Evolutionary conservation across 2,888 invertebrate genomes (phyloP).

Genomic region (Drosophila heteroneura): DNA sequence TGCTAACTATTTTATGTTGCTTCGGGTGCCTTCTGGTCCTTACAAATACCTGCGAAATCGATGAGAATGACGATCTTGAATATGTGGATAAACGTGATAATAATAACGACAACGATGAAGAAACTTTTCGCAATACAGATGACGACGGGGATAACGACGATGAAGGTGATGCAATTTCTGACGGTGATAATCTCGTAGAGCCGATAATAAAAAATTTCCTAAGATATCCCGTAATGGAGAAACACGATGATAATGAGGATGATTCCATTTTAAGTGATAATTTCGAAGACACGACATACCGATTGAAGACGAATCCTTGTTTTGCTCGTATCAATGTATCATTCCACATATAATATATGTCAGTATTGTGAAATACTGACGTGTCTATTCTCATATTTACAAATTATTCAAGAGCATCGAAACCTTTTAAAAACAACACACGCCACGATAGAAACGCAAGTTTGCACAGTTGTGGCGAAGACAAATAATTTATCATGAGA

Average conservation of each 20-base stretch:
- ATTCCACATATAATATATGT: neutral
- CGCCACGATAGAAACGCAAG: neutral
- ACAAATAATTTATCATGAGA: slow-evolving; percentile 13
- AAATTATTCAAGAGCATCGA: neutral
- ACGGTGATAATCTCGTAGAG: neutral
- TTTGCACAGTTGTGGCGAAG: slow-evolving; percentile 57
- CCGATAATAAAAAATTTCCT: neutral
- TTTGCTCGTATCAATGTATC: slow-evolving; percentile 50
- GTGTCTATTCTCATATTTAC: slow-evolving; percentile 25
- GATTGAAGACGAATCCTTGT: slow-evolving; percentile 32
- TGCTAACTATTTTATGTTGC: slow-evolving; percentile 10
- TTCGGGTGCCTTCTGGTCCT: neutral
- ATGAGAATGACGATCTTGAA: neutral
- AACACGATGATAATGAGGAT: neutral
- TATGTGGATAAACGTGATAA: slow-evolving; percentile 5
- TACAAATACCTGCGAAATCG: neutral
- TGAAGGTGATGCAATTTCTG: neutral
- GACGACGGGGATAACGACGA: neutral
- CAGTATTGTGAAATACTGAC: slow-evolving; percentile 9
- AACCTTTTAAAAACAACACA: neutral
- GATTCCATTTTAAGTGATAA: neutral
- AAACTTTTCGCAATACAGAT: neutral
- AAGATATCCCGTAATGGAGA: neutral
- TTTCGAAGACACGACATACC: neutral
- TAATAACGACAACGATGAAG: slow-evolving; percentile 5